Evolutionary conservation across 2,888 invertebrate genomes (phyloP), one percentile per base, ranked within the genome.

Genomic region (Anodontia alba): DNA sequence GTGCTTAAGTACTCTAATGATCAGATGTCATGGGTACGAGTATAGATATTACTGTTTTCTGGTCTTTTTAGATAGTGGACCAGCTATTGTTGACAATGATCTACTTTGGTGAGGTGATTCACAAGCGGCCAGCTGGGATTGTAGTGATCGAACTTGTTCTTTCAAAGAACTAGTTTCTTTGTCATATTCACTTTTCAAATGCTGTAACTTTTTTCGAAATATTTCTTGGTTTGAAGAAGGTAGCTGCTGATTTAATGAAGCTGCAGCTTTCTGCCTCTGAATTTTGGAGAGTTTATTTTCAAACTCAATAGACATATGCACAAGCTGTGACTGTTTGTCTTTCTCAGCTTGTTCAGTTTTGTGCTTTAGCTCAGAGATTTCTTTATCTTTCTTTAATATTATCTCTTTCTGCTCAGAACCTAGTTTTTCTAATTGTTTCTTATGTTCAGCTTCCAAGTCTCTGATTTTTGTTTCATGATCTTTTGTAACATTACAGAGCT

Each of bases 111-210:
- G 31, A 2, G 62, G 62, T 2, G 62, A 33, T 33, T 62, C 62
- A 5, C 2, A 1, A 10, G 62, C 33, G 2, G 62, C 10, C 8
- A 80, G 42, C 38, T 81, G 81, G 20, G 62, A 67, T 54, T 84
- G 79, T 3, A 80, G 49, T 38, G 54, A 73, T 42, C 33, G 68
- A 8, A 84, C 46, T 69, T 81, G 84, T 20, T 81, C 73, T 66
- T 86, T 80, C 20, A 88, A 69, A 20, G 38, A n/a, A 29, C 62
- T 78, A 17, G 78, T 80, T 51, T 87, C 86, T 26, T 43, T 68
- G 20, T 88, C 89, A 80, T 89, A 82, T 75, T 88, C 87, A 31
- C 67, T 78, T 70, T 87, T 88, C 62, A 88, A 71, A 73, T 88
- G 84, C 43, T 84, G 87, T 62, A 89, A 77, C 70, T 88, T 89